A percentile compares a stretch with the other conserved stretches of the same genome.
phyloP scores from a whole-genome alignment of 1,140 invertebrate genomes.

The Procambarus clarkii region DNA sequence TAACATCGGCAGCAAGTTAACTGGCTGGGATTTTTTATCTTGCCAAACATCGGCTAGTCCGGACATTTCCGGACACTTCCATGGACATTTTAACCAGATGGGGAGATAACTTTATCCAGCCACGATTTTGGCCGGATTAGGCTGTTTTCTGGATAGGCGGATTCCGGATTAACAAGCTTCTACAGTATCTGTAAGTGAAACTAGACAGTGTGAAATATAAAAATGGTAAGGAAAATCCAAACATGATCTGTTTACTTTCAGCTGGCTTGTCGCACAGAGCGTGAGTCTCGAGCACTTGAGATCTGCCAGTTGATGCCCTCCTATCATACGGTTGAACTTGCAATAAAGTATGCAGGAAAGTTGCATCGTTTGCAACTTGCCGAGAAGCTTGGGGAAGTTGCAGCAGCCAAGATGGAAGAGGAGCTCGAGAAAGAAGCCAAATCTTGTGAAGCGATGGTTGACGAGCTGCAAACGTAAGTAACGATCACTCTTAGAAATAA shows the following conservation, averaged over 20 bases:
- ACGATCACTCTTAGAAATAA: background rate
- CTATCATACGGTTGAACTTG: slow-evolving; percentile 86
- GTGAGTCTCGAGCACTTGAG: slow-evolving; percentile 90
- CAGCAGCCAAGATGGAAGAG: slow-evolving; percentile 74
- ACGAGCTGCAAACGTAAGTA: slow-evolving; percentile 44
- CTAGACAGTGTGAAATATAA: too few relatives aligned
- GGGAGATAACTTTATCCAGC: too few relatives aligned
- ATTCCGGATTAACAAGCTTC: too few relatives aligned
- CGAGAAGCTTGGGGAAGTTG: slow-evolving; percentile 74
- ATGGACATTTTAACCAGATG: too few relatives aligned
- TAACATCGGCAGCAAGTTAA: too few relatives aligned
- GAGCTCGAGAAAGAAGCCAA: slow-evolving; percentile 70
- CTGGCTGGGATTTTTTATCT: too few relatives aligned
- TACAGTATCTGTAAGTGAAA: too few relatives aligned
- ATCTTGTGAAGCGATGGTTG: background rate
- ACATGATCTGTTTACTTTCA: slow-evolving; percentile 74
- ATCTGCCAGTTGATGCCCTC: slow-evolving; percentile 89
- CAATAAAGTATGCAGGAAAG: slow-evolving; percentile 90
- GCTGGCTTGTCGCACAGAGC: slow-evolving; percentile 88
- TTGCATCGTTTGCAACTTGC: slow-evolving; percentile 85
- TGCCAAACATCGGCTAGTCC: too few relatives aligned
- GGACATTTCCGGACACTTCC: too few relatives aligned
- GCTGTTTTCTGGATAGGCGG: too few relatives aligned
- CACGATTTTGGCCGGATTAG: too few relatives aligned
- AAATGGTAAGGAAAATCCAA: background rate